Base-by-base conservation (phyloP, 64 coral and sea anemone genomes). In the Astreopora myriophthalma region DNA sequence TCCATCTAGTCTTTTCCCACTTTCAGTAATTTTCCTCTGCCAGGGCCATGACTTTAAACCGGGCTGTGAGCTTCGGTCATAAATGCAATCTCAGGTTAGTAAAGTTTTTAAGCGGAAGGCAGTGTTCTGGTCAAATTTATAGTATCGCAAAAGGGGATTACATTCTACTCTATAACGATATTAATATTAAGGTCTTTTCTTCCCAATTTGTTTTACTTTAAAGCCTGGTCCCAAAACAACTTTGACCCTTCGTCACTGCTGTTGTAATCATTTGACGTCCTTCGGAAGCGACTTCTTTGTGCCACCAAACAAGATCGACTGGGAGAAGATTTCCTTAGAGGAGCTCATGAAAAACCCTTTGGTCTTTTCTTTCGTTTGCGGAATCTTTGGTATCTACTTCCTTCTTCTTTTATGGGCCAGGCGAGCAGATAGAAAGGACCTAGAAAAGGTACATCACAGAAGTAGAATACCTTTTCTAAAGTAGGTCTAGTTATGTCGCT, bases 231-330 rank as follows among this genome's bases (percentile, higher is more conserved):
- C 90, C 16, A 75, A 85, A 77, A 92, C 96, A 23, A 95, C 80
- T 58, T 30, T 69, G 23, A 71, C 48, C 2, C 30, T 73, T 1
- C 87, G 89, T 13, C 93, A 98, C 7, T 98, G 96, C 66, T 72
- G 69, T 20, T 85, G 80, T 1, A 93, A 87, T n/a, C 96, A 98
- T 86, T 48, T 94, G 29, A 98, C 96, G 42, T 98, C 96, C 8
- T 98, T 98, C 14, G 93, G 93, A 12, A 77, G 96, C 24, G 96
- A 98, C 79, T 98, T 98, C 80, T 98, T 98, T 35, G 96, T 98
- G 1, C 93, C 93, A 2, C 96, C 96, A 22, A 98, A 98, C 73
- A 95, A 89, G 6, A 98, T 98, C 67, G 96, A 98, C 34, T 98
- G 93, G 93, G 85, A 57, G 36, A 98, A 98, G 34, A 86, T 98